These are phyloP conservation scores for Celastrina argiolus DNA, from an alignment of 2,888 invertebrate species.

Conservation along the genomic window DNA sequence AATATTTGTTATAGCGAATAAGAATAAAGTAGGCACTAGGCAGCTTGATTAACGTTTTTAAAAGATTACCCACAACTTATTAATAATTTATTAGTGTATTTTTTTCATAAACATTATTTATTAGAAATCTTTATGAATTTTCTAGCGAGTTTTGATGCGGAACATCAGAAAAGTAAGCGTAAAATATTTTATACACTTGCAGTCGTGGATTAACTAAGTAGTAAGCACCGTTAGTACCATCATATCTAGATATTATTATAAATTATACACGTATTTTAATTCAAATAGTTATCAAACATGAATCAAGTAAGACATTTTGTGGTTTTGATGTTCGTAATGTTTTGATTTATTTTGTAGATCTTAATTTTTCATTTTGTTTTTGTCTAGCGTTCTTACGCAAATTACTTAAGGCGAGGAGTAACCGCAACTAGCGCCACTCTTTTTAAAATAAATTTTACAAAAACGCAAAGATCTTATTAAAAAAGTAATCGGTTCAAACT, in stretches of 20 bases:
- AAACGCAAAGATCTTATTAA: no score
- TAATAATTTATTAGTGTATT: background rate
- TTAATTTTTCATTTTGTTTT: no score
- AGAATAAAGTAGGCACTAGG: background rate
- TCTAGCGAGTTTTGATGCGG: background rate
- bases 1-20: constrained; percentile 28
- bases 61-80: background rate
- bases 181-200: background rate
- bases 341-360: no score
- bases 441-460: no score
- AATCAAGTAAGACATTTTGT: no score
- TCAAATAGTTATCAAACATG: no score
- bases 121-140: background rate
- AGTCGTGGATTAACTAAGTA: background rate
- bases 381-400: no score
- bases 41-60: background rate
- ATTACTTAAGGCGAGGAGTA: no score
- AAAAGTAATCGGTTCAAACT: no score
- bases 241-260: background rate
- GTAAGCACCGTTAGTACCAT: background rate
- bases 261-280: no score
- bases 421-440: no score
- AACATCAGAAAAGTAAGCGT: background rate
- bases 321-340: no score
- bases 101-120: background rate